Evolutionary conservation across 92 coral and sea anemone genomes (phyloP).

Genomic region (Pocillopora grandis): DNA sequence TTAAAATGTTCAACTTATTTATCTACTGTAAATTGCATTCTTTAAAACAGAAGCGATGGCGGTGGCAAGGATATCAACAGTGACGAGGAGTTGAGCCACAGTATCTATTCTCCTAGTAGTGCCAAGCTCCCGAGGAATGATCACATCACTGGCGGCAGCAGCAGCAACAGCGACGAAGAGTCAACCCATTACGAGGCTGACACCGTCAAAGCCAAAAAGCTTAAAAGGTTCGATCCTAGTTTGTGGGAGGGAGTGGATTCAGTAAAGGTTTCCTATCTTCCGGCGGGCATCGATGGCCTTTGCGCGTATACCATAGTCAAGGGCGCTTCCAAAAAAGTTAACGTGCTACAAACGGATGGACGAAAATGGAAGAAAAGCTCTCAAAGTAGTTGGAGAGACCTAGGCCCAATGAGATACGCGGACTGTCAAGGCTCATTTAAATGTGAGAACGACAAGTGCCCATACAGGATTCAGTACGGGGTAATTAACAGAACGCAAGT

Average conservation of each 20-base stretch:
- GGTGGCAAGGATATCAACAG: not conserved
- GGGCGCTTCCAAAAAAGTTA: too few relatives aligned
- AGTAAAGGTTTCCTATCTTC: conserved; percentile 15
- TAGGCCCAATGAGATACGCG: too few relatives aligned
- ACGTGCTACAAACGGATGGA: conserved; percentile 46
- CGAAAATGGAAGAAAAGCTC: conserved; percentile 60
- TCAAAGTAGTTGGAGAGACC: conserved; percentile 35
- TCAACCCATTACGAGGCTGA: too few relatives aligned
- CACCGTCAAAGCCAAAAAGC: not conserved
- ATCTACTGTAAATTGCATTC: not conserved
- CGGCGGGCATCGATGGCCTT: conserved; percentile 17
- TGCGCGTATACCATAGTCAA: conserved; percentile 6
- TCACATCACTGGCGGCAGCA: not conserved
- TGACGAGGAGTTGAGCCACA: not conserved
- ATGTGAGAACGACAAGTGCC: too few relatives aligned
- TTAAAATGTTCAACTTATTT: not conserved
- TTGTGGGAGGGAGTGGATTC: conserved; percentile 10
- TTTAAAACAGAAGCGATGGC: not conserved
- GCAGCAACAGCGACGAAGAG: too few relatives aligned
- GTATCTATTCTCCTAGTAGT: not conserved
- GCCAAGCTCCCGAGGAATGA: not conserved
- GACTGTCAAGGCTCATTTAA: too few relatives aligned
- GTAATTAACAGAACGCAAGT: conserved; percentile 61
- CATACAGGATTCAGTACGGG: conserved; percentile 55
- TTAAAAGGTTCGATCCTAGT: conserved; percentile 2